Evolutionary conservation across 2,113 vertebrate genomes (phyloP).

Genomic region (Marmota monax): DNA sequence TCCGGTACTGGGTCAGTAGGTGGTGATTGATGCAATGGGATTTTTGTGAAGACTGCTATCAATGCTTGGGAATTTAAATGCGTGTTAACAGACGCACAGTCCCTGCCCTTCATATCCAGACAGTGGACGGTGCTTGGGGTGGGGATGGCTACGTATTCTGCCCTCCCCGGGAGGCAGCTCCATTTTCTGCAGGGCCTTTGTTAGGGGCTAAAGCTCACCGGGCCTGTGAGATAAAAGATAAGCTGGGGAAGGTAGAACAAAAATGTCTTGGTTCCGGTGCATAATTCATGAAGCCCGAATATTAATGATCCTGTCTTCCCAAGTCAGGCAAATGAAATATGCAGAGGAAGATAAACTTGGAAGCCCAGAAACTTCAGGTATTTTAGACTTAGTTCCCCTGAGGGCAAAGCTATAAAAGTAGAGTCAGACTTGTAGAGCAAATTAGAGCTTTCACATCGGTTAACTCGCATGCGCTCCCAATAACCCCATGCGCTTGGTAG

Average conservation of each 20-base stretch:
- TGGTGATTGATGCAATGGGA: neutral
- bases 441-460: constrained; percentile 46
- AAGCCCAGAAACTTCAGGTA: constrained; percentile 78
- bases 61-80: neutral
- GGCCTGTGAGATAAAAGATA: constrained; percentile 76
- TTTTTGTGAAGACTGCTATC: neutral
- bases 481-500: neutral
- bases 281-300: constrained; percentile 85
- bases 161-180: neutral
- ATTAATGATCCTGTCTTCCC: constrained; percentile 82
- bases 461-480: neutral
- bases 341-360: constrained; percentile 86
- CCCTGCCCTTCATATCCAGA: neutral
- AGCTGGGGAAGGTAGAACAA: constrained; percentile 74
- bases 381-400: constrained; percentile 78
- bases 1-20: neutral
- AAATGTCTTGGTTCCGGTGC: constrained; percentile 79
- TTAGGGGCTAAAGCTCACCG: constrained; percentile 69
- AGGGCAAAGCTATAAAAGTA: constrained; percentile 63
- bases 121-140: fast-evolving
- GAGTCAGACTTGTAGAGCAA: constrained; percentile 57
- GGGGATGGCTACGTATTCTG: no score
- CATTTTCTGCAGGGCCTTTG: constrained; percentile 58
- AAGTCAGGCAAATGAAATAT: constrained; percentile 87
- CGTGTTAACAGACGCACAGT: fast-evolving